Evolutionary conservation across 37 sponge, comb jelly and placozoan genomes (phyloP).

Genomic region (Chondrosia reniformis): DNA sequence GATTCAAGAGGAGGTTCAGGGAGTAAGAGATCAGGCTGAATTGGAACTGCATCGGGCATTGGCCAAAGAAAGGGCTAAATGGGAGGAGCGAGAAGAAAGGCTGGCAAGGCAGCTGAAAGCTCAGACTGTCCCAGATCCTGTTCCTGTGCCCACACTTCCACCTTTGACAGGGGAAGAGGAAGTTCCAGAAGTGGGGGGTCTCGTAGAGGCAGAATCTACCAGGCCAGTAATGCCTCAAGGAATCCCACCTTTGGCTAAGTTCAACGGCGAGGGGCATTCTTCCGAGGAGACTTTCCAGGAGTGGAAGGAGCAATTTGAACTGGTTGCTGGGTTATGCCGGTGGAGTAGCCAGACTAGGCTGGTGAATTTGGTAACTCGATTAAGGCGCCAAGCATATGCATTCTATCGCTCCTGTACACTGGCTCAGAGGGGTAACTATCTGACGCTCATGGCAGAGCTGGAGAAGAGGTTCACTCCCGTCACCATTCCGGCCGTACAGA

Average conservation of each 20-base stretch:
- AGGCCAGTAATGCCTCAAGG: slow-evolving; percentile 9
- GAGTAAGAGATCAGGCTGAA: background rate
- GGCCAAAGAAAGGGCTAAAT: background rate
- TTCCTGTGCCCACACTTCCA: background rate
- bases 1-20: background rate
- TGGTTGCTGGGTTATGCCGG: slow-evolving; percentile 12
- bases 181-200: background rate
- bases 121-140: background rate
- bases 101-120: background rate
- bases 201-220: background rate
- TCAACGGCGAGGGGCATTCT: slow-evolving; percentile 33
- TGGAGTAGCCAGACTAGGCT: slow-evolving; percentile 32
- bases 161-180: background rate
- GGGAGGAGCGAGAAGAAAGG: background rate
- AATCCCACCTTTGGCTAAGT: slow-evolving; percentile 39
- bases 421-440: slow-evolving; percentile 25
- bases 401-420: slow-evolving; percentile 45
- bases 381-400: slow-evolving; percentile 35
- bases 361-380: slow-evolving; percentile 32
- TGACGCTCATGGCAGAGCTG: slow-evolving; percentile 19
- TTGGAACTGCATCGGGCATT: background rate
- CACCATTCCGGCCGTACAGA: slow-evolving; percentile 26
- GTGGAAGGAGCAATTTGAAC: slow-evolving; percentile 52
- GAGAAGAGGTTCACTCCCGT: slow-evolving; percentile 47
- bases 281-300: slow-evolving; percentile 45